phyloP scores from a whole-genome alignment of 2,113 vertebrate genomes.

The Silurus glanis region DNA sequence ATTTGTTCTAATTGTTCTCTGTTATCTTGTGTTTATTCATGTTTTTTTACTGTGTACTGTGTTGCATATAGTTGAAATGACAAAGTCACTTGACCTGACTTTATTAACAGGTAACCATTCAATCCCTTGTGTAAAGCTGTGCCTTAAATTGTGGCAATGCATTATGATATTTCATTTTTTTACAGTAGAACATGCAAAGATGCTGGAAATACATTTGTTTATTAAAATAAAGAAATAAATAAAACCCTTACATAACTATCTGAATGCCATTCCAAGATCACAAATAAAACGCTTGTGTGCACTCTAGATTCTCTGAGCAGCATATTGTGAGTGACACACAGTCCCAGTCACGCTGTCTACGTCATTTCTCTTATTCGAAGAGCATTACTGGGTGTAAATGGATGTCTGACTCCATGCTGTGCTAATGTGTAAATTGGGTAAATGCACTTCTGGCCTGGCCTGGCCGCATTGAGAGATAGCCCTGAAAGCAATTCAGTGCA shows the following conservation, averaged over 20 bases:
- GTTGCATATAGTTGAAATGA: no score
- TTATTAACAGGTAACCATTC: not conserved
- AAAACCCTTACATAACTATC: not conserved
- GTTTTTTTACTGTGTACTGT: no score
- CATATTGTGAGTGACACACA: not conserved
- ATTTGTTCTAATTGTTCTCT: no score
- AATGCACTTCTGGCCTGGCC: not conserved
- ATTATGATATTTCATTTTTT: not conserved
- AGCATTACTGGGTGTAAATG: conserved; percentile 8
- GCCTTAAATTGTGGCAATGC: not conserved
- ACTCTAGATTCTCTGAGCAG: not conserved
- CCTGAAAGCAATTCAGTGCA: not conserved
- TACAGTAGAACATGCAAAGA: not conserved
- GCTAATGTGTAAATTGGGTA: conserved; percentile 10
- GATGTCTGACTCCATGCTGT: conserved; percentile 1
- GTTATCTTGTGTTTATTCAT: no score
- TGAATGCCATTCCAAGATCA: not conserved
- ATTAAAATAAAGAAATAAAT: not conserved
- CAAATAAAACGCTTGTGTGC: not conserved
- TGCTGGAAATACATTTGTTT: not conserved
- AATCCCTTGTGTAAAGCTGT: not conserved
- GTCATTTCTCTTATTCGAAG: not conserved
- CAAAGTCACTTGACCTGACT: no score
- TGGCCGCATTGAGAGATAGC: not conserved
- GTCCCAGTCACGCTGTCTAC: not conserved